These are phyloP conservation scores for Aphelinus atriplicis DNA, from an alignment of 1,140 invertebrate species.

Conservation along the genomic window DNA sequence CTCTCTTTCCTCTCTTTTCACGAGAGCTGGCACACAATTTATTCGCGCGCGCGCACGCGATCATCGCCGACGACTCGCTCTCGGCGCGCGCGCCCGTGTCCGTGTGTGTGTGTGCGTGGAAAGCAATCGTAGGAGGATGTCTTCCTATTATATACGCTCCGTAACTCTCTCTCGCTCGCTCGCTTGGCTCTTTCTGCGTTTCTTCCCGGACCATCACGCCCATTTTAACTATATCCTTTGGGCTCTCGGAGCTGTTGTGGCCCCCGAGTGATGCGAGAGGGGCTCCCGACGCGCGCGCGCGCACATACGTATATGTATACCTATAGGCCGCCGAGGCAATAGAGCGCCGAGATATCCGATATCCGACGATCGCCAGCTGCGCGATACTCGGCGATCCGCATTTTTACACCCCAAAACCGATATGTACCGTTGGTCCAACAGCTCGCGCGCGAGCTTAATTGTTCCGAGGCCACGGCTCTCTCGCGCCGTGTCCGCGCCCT, in stretches of 20 bases:
- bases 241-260: not conserved
- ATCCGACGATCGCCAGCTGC: too few species aligned
- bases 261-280: too few species aligned
- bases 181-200: constrained; percentile 14
- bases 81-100: not conserved
- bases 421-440: too few species aligned
- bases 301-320: too few species aligned
- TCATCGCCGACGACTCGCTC: constrained; percentile 32
- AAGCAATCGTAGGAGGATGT: constrained; percentile 47
- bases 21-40: constrained; percentile 37
- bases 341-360: too few species aligned
- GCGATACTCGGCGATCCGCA: too few species aligned
- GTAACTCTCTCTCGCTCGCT: constrained; percentile 43
- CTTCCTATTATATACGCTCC: constrained; percentile 52
- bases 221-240: constrained; percentile 39
- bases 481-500: not conserved
- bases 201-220: constrained; percentile 28
- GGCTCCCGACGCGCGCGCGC: too few species aligned
- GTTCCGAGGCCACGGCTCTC: not conserved
- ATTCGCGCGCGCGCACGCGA: constrained; percentile 38
- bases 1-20: not conserved
- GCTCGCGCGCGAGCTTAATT: too few species aligned
- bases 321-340: too few species aligned
- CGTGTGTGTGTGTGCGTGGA: constrained; percentile 8
- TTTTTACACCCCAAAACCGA: too few species aligned